Evolutionary conservation across 2,888 invertebrate genomes (phyloP).

Genomic region (Argyra leucocephala): DNA sequence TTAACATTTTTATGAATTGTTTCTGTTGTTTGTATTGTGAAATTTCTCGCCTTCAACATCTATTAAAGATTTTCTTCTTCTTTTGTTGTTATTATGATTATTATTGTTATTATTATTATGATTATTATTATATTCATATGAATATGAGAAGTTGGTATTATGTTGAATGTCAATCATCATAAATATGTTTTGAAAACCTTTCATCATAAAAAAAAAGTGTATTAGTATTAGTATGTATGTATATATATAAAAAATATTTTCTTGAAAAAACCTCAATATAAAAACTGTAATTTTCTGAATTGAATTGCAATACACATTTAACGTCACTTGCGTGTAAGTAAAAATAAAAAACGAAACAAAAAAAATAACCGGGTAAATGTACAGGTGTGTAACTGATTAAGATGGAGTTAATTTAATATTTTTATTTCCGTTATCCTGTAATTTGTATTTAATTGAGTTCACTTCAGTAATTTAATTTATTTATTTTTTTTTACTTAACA

Average conservation of each 20-base stretch:
- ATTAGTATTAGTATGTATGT: neutral
- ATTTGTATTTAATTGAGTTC: too few relatives aligned
- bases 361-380: too few relatives aligned
- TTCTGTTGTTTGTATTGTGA: neutral
- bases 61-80: neutral
- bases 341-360: neutral
- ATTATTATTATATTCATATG: neutral
- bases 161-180: slow-evolving; percentile 6
- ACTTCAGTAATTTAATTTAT: too few relatives aligned
- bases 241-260: neutral
- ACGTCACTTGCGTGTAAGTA: neutral
- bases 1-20: neutral
- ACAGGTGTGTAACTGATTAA: too few relatives aligned
- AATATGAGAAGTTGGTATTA: neutral
- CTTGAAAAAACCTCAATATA: neutral
- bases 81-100: neutral
- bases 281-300: neutral
- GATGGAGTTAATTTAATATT: too few relatives aligned
- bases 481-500: too few relatives aligned
- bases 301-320: too few relatives aligned
- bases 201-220: neutral
- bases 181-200: neutral
- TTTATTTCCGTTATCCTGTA: too few relatives aligned
- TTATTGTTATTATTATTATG: neutral
- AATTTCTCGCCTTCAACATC: neutral